A percentile compares a stretch with the other conserved stretches of the same genome.
Evolutionary conservation across 2,797 vertebrate species (phyloP).

Genomic region (Neostethus bicornis): DNA sequence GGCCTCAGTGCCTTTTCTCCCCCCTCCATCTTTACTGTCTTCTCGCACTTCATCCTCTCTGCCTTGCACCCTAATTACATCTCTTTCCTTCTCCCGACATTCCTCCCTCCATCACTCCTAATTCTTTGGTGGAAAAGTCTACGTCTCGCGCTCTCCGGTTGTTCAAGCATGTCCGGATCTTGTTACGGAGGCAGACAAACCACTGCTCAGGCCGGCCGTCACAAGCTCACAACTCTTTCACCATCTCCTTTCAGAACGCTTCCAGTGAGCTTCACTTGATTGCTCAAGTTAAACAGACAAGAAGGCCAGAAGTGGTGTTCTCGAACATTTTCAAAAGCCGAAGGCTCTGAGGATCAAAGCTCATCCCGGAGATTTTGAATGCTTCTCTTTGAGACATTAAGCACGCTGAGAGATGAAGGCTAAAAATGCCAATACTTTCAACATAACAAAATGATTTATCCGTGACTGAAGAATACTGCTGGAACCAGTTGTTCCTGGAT

Average conservation of each 20-base stretch:
- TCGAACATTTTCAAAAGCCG: conserved; percentile 8
- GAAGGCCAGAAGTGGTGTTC: conserved; percentile 8
- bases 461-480: conserved; percentile 3
- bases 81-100: conserved; percentile 22
- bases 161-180: conserved; percentile 59
- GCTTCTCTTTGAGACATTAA: conserved; percentile 27
- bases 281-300: conserved; percentile 14
- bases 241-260: conserved; percentile 26
- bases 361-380: conserved; percentile 25
- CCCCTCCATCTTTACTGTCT: conserved; percentile 10
- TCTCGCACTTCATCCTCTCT: conserved; percentile 33
- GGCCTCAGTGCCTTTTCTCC: conserved; percentile 13
- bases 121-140: conserved; percentile 48
- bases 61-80: conserved; percentile 57
- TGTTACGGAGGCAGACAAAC: conserved; percentile 51
- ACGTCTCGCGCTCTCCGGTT: conserved; percentile 37
- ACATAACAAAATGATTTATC: not conserved
- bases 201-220: conserved; percentile 27
- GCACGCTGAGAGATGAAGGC: not conserved
- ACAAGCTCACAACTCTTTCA: conserved; percentile 29
- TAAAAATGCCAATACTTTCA: not conserved
- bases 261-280: conserved; percentile 38
- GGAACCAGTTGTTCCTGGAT: not conserved
- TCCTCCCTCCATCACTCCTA: conserved; percentile 50
- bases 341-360: conserved; percentile 25